Conservation (phyloP, 2,113 vertebrate species). For the Zosterops hypoxanthus region DNA sequence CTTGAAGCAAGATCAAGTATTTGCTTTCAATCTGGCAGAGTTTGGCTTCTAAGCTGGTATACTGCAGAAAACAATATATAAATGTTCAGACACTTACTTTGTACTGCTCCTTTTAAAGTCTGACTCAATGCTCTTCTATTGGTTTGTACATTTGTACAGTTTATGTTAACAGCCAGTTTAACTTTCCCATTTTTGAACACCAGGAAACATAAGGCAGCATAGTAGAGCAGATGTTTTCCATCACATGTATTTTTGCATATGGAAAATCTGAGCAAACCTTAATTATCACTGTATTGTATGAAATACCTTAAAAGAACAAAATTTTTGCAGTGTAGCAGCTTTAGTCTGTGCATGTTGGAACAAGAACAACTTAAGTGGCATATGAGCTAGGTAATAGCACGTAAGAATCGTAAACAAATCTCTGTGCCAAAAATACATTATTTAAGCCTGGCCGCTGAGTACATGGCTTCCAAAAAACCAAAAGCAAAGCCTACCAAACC, state of each 20-base stretch:
- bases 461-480: neutral
- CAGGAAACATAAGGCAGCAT: neutral
- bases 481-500: neutral
- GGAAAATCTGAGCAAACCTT: neutral
- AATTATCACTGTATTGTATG: neutral
- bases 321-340: neutral
- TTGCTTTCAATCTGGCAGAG: slow-evolving; percentile 97
- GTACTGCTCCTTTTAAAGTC: neutral
- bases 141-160: neutral
- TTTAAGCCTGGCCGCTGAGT: neutral
- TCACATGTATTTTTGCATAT: neutral
- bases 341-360: neutral
- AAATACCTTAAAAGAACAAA: neutral
- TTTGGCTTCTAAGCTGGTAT: slow-evolving; percentile 89
- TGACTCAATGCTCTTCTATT: neutral
- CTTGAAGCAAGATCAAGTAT: slow-evolving; percentile 94
- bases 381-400: fast-evolving
- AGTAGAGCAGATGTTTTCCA: neutral
- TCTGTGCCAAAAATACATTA: neutral
- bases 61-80: slow-evolving; percentile 71
- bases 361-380: neutral
- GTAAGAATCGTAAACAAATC: neutral
- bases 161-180: neutral
- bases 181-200: neutral
- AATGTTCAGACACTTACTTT: neutral